These are phyloP conservation scores for Mesopsocus fuscifrons DNA, from an alignment of 2,888 invertebrate genomes.

Conservation along the genomic window DNA sequence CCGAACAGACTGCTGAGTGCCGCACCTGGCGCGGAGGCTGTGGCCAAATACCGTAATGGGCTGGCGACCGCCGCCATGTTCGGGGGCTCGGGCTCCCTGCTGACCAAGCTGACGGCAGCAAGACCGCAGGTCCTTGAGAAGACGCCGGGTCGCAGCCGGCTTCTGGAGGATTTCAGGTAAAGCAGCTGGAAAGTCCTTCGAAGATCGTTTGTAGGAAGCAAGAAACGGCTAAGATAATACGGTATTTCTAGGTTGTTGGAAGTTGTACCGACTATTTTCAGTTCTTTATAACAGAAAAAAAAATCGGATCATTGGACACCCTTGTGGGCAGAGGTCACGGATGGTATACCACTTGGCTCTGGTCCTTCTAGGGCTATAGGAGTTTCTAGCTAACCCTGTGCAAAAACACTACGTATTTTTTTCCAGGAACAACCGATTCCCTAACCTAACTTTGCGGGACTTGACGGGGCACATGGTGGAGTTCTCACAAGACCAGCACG, in stretches of 20 bases:
- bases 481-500: slow-evolving; percentile 98
- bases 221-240: no score
- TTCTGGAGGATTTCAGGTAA: slow-evolving; percentile 92
- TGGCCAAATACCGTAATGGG: slow-evolving; percentile 43
- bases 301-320: no score
- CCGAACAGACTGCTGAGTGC: slow-evolving; percentile 40
- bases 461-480: slow-evolving; percentile 96
- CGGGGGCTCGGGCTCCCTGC: slow-evolving; percentile 58
- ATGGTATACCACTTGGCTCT: slow-evolving; percentile 25
- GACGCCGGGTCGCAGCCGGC: slow-evolving; percentile 58
- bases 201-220: no score
- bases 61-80: slow-evolving; percentile 53
- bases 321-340: no score
- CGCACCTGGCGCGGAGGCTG: slow-evolving; percentile 82
- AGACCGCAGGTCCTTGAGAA: slow-evolving; percentile 19
- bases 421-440: slow-evolving; percentile 40
- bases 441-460: slow-evolving; percentile 78
- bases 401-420: slow-evolving; percentile 3
- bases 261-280: no score
- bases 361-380: background rate
- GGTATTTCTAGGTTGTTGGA: no score
- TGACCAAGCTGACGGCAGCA: slow-evolving; percentile 33
- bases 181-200: slow-evolving; percentile 49
- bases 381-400: background rate
- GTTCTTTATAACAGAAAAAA: no score